These are phyloP conservation scores for Cheilosia vulpina DNA, from an alignment of 2,888 invertebrate species.

Conservation along the genomic window DNA sequence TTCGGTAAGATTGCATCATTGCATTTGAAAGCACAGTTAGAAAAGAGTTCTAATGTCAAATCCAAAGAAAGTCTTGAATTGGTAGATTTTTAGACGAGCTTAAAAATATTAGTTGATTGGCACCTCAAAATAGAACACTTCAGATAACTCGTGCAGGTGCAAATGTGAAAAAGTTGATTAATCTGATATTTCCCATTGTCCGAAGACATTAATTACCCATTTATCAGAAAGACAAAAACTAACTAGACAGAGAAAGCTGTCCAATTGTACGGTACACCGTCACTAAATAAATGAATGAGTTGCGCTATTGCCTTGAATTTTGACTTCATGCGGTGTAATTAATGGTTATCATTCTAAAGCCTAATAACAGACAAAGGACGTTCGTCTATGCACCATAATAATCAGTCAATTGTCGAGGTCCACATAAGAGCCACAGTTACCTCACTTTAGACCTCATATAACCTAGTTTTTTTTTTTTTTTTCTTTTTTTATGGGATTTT, in stretches of 20 bases:
- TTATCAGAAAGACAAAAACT: neutral
- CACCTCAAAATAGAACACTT: too few species aligned
- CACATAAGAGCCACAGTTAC: constrained; percentile 15
- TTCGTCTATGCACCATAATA: constrained; percentile 1
- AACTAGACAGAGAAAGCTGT: neutral
- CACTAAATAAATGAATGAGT: neutral
- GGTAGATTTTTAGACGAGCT: too few species aligned
- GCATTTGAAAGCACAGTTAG: too few species aligned
- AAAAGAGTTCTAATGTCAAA: too few species aligned
- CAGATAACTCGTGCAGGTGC: too few species aligned
- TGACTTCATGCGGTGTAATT: constrained; percentile 11
- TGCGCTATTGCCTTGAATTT: constrained; percentile 19
- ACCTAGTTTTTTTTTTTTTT: constrained; percentile 15
- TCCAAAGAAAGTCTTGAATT: too few species aligned
- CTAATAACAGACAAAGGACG: constrained; percentile 10
- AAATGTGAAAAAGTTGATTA: too few species aligned
- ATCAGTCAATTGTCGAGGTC: constrained; percentile 4
- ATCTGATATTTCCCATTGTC: neutral
- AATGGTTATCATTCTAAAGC: constrained; percentile 9
- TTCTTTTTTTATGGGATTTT: neutral
- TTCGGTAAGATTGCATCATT: too few species aligned
- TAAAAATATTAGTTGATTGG: too few species aligned
- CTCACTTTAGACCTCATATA: constrained; percentile 25
- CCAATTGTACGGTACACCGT: neutral
- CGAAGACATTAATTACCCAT: neutral